These are phyloP conservation scores for Echiichthys vipera DNA, from an alignment of 2,797 vertebrate species.

Conservation along the genomic window DNA sequence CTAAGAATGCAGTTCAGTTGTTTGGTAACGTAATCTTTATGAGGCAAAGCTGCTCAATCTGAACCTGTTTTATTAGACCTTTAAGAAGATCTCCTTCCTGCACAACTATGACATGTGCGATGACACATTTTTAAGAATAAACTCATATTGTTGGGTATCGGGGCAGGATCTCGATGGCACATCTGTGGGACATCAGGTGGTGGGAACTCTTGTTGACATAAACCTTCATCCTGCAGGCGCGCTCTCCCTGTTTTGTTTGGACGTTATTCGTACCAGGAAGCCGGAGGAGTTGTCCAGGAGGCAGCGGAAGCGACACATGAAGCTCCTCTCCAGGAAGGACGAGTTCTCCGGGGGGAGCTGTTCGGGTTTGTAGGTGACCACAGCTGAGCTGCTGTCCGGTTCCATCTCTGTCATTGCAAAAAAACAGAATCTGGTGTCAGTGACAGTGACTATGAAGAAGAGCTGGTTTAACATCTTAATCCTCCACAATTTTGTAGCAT, in stretches of 20 bases:
- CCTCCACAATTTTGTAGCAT: background rate
- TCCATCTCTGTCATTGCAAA: conserved; percentile 64
- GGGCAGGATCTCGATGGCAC: background rate
- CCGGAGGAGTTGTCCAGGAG: conserved; percentile 89
- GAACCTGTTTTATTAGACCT: background rate
- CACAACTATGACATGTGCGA: too few species aligned
- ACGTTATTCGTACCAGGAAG: conserved; percentile 83
- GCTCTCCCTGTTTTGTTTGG: background rate
- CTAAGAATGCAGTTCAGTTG: too few species aligned
- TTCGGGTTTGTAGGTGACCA: conserved; percentile 70
- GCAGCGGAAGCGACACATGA: conserved; percentile 89
- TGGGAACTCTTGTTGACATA: background rate
- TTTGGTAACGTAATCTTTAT: too few species aligned
- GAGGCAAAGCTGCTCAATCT: too few species aligned
- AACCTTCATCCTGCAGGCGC: background rate
- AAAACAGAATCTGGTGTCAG: background rate
- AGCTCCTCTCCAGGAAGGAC: conserved; percentile 85
- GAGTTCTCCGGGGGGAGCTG: conserved; percentile 77
- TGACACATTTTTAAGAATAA: too few species aligned
- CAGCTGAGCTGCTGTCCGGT: conserved; percentile 53
- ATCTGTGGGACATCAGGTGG: background rate
- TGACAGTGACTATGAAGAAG: background rate
- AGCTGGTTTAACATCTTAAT: background rate
- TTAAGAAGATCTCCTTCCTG: too few species aligned
- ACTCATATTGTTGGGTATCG: too few species aligned